Evolutionary conservation across 2,797 vertebrate genomes (phyloP).

Genomic region (Manis javanica): DNA sequence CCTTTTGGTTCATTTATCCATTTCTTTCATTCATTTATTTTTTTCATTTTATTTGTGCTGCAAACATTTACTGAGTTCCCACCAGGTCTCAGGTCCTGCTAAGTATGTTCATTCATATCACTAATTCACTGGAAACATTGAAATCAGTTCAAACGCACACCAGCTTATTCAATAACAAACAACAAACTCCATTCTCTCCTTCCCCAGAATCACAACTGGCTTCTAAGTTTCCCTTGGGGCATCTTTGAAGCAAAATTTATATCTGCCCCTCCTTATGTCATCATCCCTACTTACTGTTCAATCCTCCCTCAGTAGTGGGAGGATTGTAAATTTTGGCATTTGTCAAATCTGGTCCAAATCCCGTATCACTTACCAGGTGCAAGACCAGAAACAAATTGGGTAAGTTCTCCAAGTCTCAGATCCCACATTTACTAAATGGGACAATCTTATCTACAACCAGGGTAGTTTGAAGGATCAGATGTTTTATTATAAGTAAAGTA

Average conservation of each 20-base stretch:
- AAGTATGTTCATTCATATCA: neutral
- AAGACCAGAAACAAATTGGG: neutral
- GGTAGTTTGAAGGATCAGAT: neutral
- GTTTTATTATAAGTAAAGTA: neutral
- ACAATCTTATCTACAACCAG: neutral
- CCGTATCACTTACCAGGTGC: neutral
- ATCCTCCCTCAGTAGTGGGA: neutral
- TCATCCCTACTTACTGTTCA: neutral
- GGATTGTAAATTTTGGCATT: neutral
- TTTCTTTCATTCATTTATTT: neutral
- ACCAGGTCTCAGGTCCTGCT: neutral
- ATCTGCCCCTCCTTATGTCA: neutral
- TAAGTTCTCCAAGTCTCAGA: neutral
- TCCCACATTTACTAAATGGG: neutral
- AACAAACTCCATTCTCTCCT: conserved; percentile 21
- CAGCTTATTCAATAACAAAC: conserved; percentile 16
- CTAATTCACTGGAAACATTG: neutral
- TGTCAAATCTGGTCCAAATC: conserved; percentile 5
- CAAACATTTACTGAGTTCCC: neutral
- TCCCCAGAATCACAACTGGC: neutral
- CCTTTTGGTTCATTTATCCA: neutral
- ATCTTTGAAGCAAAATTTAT: neutral
- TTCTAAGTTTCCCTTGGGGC: neutral
- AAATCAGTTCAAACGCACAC: conserved; percentile 13
- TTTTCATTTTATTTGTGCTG: neutral